A percentile compares a stretch with the other conserved stretches of the same genome.
Conservation (phyloP, 2,797 vertebrate genomes). For the Anguilla pacifica region DNA sequence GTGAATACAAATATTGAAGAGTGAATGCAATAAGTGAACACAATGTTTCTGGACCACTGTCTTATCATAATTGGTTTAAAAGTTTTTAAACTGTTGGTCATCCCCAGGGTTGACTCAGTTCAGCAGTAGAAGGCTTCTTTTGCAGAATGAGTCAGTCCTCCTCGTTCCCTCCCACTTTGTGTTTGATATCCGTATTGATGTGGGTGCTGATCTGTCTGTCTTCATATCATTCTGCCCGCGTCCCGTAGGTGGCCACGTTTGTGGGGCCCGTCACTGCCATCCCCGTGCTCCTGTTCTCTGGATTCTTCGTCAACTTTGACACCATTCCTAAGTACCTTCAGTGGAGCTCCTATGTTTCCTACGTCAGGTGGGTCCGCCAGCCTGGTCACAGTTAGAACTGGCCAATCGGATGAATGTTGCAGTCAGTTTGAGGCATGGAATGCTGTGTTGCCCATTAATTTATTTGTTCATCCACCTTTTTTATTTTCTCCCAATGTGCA, state of each 20-base stretch:
- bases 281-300: conserved; percentile 95
- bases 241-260: conserved; percentile 90
- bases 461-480: neutral
- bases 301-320: conserved; percentile 98
- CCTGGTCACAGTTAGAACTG: neutral
- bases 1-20: neutral
- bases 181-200: neutral
- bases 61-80: neutral
- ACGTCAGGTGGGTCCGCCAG: conserved; percentile 84
- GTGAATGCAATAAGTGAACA: neutral
- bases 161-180: neutral
- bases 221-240: neutral
- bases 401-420: neutral
- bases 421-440: neutral
- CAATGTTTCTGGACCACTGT: neutral
- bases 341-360: conserved; percentile 97
- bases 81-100: neutral
- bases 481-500: neutral
- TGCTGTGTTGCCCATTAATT: neutral
- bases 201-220: neutral
- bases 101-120: too few species aligned
- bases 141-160: neutral
- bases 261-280: conserved; percentile 95
- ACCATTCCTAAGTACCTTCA: conserved; percentile 97
- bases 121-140: neutral